phyloP scores from a whole-genome alignment of 1,140 invertebrate species.

The Chrysomallon squamiferum region DNA sequence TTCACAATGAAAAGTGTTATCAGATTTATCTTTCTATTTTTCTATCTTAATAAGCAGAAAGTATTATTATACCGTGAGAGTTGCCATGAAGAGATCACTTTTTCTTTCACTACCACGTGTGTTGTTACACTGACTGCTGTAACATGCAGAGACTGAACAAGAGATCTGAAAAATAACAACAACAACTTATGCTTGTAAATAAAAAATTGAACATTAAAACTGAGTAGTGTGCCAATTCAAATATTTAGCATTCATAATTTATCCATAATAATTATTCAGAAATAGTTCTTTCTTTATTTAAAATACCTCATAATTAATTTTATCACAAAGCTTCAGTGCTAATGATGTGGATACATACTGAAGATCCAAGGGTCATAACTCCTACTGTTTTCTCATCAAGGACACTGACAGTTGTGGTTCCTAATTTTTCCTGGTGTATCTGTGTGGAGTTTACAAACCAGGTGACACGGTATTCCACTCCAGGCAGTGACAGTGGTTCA shows the following conservation, averaged over 20 bases:
- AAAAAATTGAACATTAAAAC: too few species aligned
- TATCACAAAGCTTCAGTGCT: too few species aligned
- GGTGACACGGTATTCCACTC: constrained; percentile 24
- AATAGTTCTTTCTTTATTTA: too few species aligned
- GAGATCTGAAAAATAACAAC: constrained; percentile 22
- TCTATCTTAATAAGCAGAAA: too few species aligned
- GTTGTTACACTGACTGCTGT: constrained; percentile 14
- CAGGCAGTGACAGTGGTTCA: constrained; percentile 9
- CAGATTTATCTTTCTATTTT: too few species aligned
- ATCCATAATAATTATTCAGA: too few species aligned
- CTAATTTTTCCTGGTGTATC: constrained; percentile 1
- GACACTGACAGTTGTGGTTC: constrained; percentile 7
- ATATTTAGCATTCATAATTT: too few species aligned
- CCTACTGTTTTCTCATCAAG: constrained; percentile 7
- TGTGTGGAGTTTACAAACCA: constrained; percentile 25
- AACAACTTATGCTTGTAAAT: too few species aligned
- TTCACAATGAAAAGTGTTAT: too few species aligned
- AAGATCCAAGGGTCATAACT: not conserved
- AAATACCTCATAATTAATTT: too few species aligned
- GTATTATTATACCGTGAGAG: constrained; percentile 13
- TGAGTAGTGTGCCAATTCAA: too few species aligned
- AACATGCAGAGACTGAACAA: constrained; percentile 30
- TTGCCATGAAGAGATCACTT: constrained; percentile 16
- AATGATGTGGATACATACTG: not conserved
- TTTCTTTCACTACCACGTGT: constrained; percentile 18